These are phyloP conservation scores for Protonibea diacanthus DNA, from an alignment of 2,797 vertebrate species.

Conservation along the genomic window DNA sequence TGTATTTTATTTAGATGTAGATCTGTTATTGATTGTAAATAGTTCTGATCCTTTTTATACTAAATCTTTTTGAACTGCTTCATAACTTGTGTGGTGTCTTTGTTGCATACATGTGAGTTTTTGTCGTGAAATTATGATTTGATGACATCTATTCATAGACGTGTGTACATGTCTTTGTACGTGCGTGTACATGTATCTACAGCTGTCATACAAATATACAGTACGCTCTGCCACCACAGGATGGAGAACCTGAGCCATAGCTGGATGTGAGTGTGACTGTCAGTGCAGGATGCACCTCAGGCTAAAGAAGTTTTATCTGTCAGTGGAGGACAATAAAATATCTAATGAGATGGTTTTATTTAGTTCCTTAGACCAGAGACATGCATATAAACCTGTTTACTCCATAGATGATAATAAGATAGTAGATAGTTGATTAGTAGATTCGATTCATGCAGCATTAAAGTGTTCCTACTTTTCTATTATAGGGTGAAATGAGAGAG, in stretches of 20 bases:
- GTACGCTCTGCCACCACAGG: conserved; percentile 36
- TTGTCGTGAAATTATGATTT: neutral
- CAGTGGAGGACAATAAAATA: neutral
- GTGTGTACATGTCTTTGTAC: neutral
- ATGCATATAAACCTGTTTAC: neutral
- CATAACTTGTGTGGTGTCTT: conserved; percentile 15
- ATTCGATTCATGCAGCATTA: neutral
- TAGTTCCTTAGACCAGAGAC: neutral
- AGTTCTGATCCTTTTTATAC: conserved; percentile 25
- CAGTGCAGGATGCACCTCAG: neutral
- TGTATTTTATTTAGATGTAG: conserved; percentile 6
- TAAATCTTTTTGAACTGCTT: conserved; percentile 52
- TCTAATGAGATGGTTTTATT: neutral
- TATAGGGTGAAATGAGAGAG: neutral
- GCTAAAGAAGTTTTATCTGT: neutral
- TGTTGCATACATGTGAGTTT: neutral
- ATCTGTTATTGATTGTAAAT: conserved; percentile 56
- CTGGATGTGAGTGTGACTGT: neutral
- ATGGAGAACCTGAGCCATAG: conserved; percentile 49
- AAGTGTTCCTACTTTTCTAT: neutral
- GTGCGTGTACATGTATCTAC: neutral
- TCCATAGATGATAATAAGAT: neutral
- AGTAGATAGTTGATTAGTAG: neutral
- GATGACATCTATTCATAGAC: no score
- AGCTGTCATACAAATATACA: neutral